Percentiles rank a stretch among this genome's conserved stretches.
Evolutionary conservation across 2,113 vertebrate species (phyloP).

Genomic region (Tetrao urogallus): DNA sequence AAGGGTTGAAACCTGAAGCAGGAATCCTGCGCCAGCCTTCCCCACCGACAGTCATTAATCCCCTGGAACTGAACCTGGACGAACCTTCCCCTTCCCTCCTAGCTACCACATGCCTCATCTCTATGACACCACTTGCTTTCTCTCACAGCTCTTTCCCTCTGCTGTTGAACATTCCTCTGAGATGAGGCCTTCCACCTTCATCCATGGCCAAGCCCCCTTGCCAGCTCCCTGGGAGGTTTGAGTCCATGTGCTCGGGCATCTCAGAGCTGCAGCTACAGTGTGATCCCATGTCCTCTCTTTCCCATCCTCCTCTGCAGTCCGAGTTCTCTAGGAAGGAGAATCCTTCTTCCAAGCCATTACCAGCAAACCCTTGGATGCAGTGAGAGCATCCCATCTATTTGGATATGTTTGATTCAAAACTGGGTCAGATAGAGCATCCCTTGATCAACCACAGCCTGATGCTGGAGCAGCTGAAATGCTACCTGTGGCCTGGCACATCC

Average conservation of each 20-base stretch:
- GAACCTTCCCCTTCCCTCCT: not conserved
- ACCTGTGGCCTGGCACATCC: not conserved
- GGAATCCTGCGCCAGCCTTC: not conserved
- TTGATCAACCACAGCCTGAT: not conserved
- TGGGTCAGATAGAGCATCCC: not conserved
- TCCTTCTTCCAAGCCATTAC: not conserved
- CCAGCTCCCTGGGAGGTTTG: slow-evolving; percentile 1
- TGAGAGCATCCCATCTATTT: not conserved
- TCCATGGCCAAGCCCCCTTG: slow-evolving; percentile 14
- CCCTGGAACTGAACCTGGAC: not conserved
- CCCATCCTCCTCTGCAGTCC: not conserved
- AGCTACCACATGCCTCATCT: not conserved
- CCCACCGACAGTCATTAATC: not conserved
- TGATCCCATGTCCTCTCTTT: not conserved
- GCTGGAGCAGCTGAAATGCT: not conserved
- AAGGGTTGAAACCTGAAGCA: not conserved
- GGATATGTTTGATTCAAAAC: not conserved
- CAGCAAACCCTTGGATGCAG: not conserved
- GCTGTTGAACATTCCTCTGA: slow-evolving; percentile 30
- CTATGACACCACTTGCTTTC: slow-evolving; percentile 48
- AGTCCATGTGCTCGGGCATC: not conserved
- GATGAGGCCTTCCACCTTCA: slow-evolving; percentile 48
- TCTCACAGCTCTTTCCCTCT: slow-evolving; percentile 29
- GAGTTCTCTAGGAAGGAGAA: not conserved
- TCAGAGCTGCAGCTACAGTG: slow-evolving; percentile 24